phyloP scores from a whole-genome alignment of 2,113 vertebrate genomes.

The Sigmodon hispidus region DNA sequence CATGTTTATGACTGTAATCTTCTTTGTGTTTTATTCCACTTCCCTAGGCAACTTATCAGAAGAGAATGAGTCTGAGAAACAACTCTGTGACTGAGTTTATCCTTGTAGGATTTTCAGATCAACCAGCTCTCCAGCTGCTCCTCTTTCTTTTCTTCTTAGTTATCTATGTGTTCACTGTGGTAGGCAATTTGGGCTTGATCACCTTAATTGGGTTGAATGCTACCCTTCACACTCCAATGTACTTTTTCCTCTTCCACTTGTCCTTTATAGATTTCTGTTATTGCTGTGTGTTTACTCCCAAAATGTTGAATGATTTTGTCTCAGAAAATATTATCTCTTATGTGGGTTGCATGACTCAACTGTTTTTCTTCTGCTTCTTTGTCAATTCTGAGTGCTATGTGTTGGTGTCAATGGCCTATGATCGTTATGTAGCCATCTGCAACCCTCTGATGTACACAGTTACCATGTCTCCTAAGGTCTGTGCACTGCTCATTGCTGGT shows the following conservation, averaged over 20 bases:
- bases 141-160: constrained; percentile 59
- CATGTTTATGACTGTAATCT: neutral
- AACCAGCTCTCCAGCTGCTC: neutral
- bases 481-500: constrained; percentile 38
- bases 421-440: constrained; percentile 64
- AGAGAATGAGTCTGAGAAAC: constrained; percentile 63
- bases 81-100: constrained; percentile 52
- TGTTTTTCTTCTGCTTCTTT: constrained; percentile 75
- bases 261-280: constrained; percentile 69
- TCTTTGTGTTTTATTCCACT: neutral
- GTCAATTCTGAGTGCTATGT: constrained; percentile 67
- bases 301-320: constrained; percentile 62
- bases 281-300: constrained; percentile 64
- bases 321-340: constrained; percentile 68
- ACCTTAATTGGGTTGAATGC: constrained; percentile 49
- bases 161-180: constrained; percentile 56
- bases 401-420: constrained; percentile 56
- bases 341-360: constrained; percentile 39
- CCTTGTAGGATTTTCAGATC: constrained; percentile 50
- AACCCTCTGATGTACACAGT: constrained; percentile 50
- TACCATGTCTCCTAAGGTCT: constrained; percentile 49
- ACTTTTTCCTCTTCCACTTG: constrained; percentile 73
- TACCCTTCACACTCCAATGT: constrained; percentile 68
- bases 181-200: constrained; percentile 70
- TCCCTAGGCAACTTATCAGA: neutral